phyloP scores from a whole-genome alignment of 2,888 invertebrate species.

The Erpobdella octoculata region DNA sequence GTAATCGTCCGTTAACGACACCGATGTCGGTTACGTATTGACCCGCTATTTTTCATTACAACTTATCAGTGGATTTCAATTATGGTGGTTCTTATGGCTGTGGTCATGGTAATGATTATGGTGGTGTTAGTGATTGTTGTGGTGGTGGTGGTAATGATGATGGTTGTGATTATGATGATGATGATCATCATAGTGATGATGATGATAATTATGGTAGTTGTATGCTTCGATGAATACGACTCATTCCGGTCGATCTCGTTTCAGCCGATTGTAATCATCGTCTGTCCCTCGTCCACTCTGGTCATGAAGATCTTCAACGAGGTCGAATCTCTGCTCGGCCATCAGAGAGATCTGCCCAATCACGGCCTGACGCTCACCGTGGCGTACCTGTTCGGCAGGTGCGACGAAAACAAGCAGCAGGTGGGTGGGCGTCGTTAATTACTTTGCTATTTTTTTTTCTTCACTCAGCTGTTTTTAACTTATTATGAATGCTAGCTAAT shows the following conservation, averaged over 20 bases:
- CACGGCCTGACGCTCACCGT: not conserved
- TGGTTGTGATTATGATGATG: not conserved
- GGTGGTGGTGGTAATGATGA: not conserved
- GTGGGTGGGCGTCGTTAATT: not conserved
- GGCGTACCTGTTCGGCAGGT: conserved; percentile 4
- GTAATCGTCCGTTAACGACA: too few relatives aligned
- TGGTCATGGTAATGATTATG: too few relatives aligned
- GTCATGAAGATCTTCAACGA: not conserved
- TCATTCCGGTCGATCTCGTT: not conserved
- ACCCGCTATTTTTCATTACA: too few relatives aligned
- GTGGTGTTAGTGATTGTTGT: not conserved
- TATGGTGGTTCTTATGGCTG: too few relatives aligned
- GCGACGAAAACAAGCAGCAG: not conserved
- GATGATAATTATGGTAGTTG: too few relatives aligned
- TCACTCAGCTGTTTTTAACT: too few relatives aligned
- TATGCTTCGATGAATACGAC: too few relatives aligned
- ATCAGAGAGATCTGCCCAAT: conserved; percentile 19
- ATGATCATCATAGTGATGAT: not conserved
- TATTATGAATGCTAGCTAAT: too few relatives aligned
- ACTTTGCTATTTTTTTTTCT: not conserved
- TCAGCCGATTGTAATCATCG: conserved; percentile 12
- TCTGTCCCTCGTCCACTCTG: not conserved
- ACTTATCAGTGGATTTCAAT: too few relatives aligned
- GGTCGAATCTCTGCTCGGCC: not conserved
- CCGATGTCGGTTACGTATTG: too few relatives aligned